Conservation (phyloP, 2,888 invertebrate species). For the Drosophila yooni region DNA sequence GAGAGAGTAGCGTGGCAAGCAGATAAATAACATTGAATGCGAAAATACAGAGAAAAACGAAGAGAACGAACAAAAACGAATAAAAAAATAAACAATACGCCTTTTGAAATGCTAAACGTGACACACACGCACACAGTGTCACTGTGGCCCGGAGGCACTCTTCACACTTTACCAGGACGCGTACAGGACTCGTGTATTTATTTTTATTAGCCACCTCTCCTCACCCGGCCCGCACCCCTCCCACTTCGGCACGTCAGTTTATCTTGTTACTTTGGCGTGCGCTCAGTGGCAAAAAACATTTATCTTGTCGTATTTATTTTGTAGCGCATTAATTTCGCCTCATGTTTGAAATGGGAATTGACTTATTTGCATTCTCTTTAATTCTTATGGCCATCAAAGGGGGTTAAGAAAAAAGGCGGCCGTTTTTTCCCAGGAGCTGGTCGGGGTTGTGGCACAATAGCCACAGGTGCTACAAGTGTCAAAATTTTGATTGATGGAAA, state of each 20-base stretch:
- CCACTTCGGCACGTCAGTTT: slow-evolving; percentile 21
- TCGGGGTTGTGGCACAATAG: slow-evolving; percentile 20
- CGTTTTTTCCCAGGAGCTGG: background rate
- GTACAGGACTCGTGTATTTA: slow-evolving; percentile 68
- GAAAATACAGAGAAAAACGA: slow-evolving; percentile 51
- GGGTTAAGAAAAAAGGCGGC: slow-evolving; percentile 13
- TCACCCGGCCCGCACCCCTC: background rate
- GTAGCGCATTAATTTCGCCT: slow-evolving; percentile 73
- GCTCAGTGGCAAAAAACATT: slow-evolving; percentile 61
- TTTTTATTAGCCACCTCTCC: slow-evolving; percentile 67
- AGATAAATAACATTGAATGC: slow-evolving; percentile 75
- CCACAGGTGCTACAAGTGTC: slow-evolving; percentile 70
- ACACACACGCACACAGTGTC: slow-evolving; percentile 32
- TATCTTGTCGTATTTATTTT: slow-evolving; percentile 80
- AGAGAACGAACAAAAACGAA: slow-evolving; percentile 22
- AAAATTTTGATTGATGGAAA: slow-evolving; percentile 66
- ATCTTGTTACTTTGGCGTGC: slow-evolving; percentile 65
- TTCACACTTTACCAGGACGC: slow-evolving; percentile 64
- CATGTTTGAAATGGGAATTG: slow-evolving; percentile 70
- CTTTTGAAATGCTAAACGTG: slow-evolving; percentile 80
- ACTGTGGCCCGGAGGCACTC: slow-evolving; percentile 45
- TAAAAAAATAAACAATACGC: slow-evolving; percentile 68
- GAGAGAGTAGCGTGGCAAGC: slow-evolving; percentile 36
- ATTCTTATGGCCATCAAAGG: slow-evolving; percentile 64
- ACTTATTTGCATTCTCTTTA: slow-evolving; percentile 77